Evolutionary conservation across 2,113 vertebrate species (phyloP).

Genomic region (Marcusenius ussheri): DNA sequence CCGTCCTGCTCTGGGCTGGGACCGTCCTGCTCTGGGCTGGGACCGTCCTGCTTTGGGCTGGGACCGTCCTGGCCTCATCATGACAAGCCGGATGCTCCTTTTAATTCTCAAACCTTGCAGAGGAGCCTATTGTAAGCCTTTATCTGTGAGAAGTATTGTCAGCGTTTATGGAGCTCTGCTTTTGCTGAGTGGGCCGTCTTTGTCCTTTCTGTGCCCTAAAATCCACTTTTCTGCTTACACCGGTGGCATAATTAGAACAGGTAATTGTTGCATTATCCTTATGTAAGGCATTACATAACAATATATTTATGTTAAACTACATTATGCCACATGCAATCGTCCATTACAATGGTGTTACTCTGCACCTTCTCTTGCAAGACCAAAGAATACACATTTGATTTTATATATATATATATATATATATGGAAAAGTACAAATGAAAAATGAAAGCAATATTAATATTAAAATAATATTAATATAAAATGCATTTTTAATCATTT

Average conservation of each 20-base stretch:
- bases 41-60: too few species aligned
- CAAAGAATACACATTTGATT: neutral
- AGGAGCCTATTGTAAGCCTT: neutral
- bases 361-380: neutral
- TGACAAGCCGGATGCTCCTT: neutral
- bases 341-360: neutral
- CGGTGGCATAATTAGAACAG: neutral
- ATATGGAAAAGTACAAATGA: neutral
- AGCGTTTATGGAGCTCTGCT: neutral
- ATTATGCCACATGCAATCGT: neutral
- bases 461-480: too few species aligned
- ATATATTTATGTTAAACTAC: neutral
- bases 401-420: too few species aligned
- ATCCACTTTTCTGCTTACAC: neutral
- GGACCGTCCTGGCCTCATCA: neutral
- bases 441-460: too few species aligned
- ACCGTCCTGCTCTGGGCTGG: neutral
- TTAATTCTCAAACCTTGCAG: neutral
- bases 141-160: neutral
- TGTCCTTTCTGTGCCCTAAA: neutral
- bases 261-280: neutral
- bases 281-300: neutral
- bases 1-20: neutral
- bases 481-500: neutral
- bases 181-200: neutral